These are phyloP conservation scores for Anser cygnoides DNA, from an alignment of 2,113 vertebrate species.

Conservation along the genomic window DNA sequence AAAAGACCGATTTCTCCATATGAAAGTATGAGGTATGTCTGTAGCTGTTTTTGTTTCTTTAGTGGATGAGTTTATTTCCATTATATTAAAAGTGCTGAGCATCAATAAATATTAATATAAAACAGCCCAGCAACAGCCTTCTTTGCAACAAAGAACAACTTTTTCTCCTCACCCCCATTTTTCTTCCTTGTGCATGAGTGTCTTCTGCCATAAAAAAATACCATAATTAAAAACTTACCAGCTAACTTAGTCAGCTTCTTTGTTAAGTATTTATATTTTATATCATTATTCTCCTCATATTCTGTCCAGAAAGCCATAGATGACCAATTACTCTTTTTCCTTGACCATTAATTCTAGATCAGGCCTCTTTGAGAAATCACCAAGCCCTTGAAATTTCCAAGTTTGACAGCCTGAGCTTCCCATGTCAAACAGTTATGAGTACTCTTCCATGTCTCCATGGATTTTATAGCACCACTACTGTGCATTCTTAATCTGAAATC, in stretches of 20 bases:
- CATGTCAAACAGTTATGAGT: neutral
- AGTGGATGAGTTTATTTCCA: neutral
- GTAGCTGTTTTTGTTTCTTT: neutral
- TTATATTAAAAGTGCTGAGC: neutral
- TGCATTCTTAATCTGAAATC: constrained; percentile 15
- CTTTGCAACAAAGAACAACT: neutral
- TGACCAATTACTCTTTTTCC: neutral
- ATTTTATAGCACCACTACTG: neutral
- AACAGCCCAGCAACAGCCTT: neutral
- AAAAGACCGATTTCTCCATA: neutral
- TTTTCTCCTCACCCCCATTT: neutral
- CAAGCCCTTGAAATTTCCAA: neutral
- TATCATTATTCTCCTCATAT: neutral
- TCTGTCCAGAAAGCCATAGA: neutral
- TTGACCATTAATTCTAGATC: neutral
- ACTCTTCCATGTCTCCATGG: neutral
- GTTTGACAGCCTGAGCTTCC: neutral
- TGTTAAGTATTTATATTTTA: neutral
- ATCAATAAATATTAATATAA: neutral
- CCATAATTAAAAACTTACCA: neutral
- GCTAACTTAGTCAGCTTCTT: neutral
- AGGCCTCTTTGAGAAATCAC: neutral
- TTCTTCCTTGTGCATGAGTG: neutral
- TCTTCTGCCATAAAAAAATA: neutral
- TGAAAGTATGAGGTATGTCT: neutral